Base-by-base conservation (phyloP, 2,113 vertebrate species). In the Tachycineta bicolor region DNA sequence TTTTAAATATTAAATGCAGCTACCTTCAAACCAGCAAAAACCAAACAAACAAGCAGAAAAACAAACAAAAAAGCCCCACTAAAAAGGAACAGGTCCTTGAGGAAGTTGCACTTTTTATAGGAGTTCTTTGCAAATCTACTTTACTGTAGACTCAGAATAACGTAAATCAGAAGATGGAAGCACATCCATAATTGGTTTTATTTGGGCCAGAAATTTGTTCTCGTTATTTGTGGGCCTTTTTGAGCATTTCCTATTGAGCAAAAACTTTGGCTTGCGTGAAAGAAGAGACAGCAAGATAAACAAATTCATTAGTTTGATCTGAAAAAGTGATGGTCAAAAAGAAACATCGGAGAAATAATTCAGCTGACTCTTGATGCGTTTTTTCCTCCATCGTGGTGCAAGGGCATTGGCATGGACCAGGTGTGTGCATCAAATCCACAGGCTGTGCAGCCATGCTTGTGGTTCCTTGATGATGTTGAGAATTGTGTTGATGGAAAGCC, bases 341-440 rank as follows among this genome's bases (percentile, higher is more conserved):
- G 63, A 46, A 83, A 7, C 8, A 22, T 90, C 20, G 9, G 29
- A 56, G 29, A 82, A 84, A 28, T 39, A 9, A 6, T 12, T 9
- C 3, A n/a, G 15, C 12, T 82, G 41, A 56, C 21, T 16, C 21
- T 12, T 24, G 28, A 13, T 47, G 19, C 12, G 1, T 1, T 50
- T 21, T 68, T 44, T 10, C 5, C 12, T 77, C 11, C 13, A 6
- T 49, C 1, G 0, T 25, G 49, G 14, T 53, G 67, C 7, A 59
- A 26, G 20, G 10, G 4, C 64, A 9, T 22, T 70, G 29, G 26
- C 0, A 0, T 39, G 21, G 20, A 47, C 12, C 46, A 46, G 33
- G 4, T 65, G 3, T 11, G 1, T 69, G 25, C 18, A 11, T 59
- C 4, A 5, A n/a, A 37, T 14, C 6, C 41, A 12, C 6, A 3